phyloP scores from a whole-genome alignment of 2,113 vertebrate species.

The Willisornis vidua region DNA sequence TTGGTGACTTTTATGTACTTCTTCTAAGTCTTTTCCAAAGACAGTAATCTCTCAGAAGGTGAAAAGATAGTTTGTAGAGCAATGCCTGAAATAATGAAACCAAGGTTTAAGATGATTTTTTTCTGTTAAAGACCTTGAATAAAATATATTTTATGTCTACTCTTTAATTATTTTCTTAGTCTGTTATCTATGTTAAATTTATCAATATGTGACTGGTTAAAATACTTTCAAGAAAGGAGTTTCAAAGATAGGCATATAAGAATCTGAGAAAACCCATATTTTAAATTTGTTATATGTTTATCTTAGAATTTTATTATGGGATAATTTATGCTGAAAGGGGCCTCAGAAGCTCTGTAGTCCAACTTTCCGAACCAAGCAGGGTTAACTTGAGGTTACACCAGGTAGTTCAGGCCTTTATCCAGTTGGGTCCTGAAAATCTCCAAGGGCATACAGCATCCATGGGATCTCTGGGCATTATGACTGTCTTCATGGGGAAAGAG shows the following conservation, averaged over 20 bases:
- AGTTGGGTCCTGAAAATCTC: background rate
- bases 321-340: background rate
- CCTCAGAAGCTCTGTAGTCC: background rate
- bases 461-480: background rate
- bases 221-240: background rate
- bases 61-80: background rate
- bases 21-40: background rate
- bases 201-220: background rate
- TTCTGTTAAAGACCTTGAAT: background rate
- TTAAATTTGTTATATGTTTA: background rate
- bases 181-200: background rate
- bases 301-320: background rate
- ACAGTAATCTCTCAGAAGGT: background rate
- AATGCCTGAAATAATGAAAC: background rate
- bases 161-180: background rate
- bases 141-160: background rate
- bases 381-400: background rate
- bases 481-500: background rate
- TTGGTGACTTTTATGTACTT: background rate
- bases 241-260: background rate
- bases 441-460: background rate
- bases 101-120: background rate
- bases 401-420: background rate
- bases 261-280: background rate
- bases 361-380: background rate